These are phyloP conservation scores for Rhincodon typus DNA, from an alignment of 2,797 vertebrate genomes.

Conservation along the genomic window DNA sequence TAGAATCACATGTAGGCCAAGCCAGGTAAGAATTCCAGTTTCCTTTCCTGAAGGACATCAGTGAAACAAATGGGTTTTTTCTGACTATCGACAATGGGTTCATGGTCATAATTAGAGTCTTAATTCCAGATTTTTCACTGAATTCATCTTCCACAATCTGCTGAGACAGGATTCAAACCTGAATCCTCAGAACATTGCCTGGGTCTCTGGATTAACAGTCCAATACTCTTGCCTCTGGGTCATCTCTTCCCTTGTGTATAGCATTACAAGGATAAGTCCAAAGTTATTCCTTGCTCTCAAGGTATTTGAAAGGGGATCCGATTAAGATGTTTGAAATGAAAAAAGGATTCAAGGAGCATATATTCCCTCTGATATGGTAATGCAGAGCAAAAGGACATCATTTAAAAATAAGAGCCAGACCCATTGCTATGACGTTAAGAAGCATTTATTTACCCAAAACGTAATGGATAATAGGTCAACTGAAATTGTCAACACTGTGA, in stretches of 20 bases:
- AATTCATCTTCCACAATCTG: no score
- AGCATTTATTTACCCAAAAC: not conserved
- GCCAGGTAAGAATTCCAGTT: no score
- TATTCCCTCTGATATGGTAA: not conserved
- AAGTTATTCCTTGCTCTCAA: not conserved
- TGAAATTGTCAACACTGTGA: not conserved
- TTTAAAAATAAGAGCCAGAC: not conserved
- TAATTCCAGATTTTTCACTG: no score
- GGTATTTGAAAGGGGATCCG: not conserved
- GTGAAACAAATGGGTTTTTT: no score
- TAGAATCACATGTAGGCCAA: no score
- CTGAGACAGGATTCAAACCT: no score
- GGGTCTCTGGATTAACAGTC: no score
- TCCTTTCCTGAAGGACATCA: no score
- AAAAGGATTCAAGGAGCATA: not conserved
- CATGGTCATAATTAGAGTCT: no score
- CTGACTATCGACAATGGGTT: no score
- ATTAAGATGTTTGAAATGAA: not conserved
- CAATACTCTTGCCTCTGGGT: no score
- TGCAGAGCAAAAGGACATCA: not conserved
- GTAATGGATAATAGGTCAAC: not conserved
- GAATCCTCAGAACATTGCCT: no score
- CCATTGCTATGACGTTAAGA: not conserved
- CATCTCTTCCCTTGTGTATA: not conserved
- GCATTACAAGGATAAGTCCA: not conserved